Percentiles rank a stretch among this genome's conserved stretches.
These are phyloP conservation scores for Drosophila sordidapex DNA, from an alignment of 2,888 invertebrate species.

Conservation along the genomic window DNA sequence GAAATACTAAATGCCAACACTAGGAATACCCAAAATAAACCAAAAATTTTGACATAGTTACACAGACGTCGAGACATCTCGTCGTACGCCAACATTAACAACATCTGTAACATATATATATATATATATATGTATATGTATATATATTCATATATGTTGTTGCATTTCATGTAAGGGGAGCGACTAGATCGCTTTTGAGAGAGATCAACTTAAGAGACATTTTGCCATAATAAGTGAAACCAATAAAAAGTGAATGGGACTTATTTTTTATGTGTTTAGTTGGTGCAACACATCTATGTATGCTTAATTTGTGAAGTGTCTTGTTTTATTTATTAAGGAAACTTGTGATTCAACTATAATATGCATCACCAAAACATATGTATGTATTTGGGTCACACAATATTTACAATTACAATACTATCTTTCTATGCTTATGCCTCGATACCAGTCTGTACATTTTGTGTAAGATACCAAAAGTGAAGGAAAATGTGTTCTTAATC, in stretches of 20 bases:
- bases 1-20: conserved; percentile 65
- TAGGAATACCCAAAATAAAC: conserved; percentile 67
- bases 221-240: neutral
- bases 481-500: neutral
- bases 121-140: conserved; percentile 6
- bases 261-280: neutral
- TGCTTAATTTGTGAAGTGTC: conserved; percentile 33
- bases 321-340: conserved; percentile 31
- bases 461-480: neutral
- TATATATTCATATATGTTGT: neutral
- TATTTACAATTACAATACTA: neutral
- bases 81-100: conserved; percentile 47
- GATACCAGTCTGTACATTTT: neutral
- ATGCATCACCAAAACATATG: neutral
- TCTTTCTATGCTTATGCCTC: neutral
- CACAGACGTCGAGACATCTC: conserved; percentile 41
- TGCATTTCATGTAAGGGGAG: conserved; percentile 3
- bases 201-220: conserved; percentile 43
- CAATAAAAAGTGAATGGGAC: neutral
- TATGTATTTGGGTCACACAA: neutral
- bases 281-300: neutral
- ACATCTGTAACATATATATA: conserved; percentile 41
- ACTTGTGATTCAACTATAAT: conserved; percentile 3
- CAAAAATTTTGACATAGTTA: conserved; percentile 70
- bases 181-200: conserved; percentile 1